Percentiles rank a stretch among this genome's conserved stretches.
Evolutionary conservation across 2,888 invertebrate genomes (phyloP).

Genomic region (Acanthosepion esculentum): DNA sequence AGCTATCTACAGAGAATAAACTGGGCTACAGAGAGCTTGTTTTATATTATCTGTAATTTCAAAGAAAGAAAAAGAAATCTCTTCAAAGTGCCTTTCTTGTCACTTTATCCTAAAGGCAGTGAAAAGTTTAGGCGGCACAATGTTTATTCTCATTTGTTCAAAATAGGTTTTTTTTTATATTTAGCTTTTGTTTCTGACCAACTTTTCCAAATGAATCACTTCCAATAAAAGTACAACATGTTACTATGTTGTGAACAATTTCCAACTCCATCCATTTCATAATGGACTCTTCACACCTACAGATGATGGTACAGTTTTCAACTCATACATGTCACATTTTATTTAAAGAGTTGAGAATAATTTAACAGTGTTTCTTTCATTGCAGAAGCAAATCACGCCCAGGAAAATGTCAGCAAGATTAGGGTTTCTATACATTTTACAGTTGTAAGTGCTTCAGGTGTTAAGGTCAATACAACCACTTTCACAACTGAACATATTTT

Average conservation of each 20-base stretch:
- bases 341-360: background rate
- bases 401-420: background rate
- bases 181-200: background rate
- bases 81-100: background rate
- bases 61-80: background rate
- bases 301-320: background rate
- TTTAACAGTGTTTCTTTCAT: background rate
- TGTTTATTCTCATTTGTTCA: background rate
- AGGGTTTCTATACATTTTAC: background rate
- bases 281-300: background rate
- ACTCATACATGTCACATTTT: background rate
- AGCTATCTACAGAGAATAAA: too few species aligned
- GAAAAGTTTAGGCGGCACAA: background rate
- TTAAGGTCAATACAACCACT: slow-evolving; percentile 14
- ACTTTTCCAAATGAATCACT: background rate
- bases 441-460: background rate
- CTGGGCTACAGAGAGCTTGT: too few species aligned
- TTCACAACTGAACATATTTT: background rate
- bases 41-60: background rate
- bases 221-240: background rate
- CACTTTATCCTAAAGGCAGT: background rate
- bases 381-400: background rate
- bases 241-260: background rate
- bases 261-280: background rate
- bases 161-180: background rate